Percentiles rank a stretch among this genome's conserved stretches.
phyloP scores from a whole-genome alignment of 2,113 vertebrate species.

The Percopsis transmontana region DNA sequence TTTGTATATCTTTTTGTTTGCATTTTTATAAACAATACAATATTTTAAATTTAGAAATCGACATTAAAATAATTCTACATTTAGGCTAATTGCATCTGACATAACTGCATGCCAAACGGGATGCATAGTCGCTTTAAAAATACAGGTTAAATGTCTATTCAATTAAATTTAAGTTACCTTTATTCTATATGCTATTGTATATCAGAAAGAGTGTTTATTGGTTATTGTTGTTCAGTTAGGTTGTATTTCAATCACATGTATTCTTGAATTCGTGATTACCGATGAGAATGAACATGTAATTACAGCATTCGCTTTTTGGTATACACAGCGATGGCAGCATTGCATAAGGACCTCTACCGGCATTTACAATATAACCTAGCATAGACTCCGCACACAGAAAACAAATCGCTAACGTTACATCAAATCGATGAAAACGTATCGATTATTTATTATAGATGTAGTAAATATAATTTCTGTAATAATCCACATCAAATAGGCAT shows the following conservation, averaged over 20 bases:
- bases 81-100: neutral
- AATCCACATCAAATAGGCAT: neutral
- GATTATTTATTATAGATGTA: neutral
- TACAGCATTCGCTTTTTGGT: too few relatives aligned
- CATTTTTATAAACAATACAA: neutral
- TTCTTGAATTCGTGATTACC: too few relatives aligned
- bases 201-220: too few relatives aligned
- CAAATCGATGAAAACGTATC: neutral
- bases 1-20: neutral
- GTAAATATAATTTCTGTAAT: neutral
- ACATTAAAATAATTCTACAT: too few relatives aligned
- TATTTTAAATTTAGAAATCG: neutral
- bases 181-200: neutral
- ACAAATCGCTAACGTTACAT: too few relatives aligned
- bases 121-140: neutral
- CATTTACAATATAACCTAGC: slow-evolving; percentile 33
- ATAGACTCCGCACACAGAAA: neutral
- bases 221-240: neutral
- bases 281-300: too few relatives aligned
- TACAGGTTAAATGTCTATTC: neutral
- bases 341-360: slow-evolving; percentile 27
- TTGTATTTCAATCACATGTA: too few relatives aligned
- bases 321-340: neutral
- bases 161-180: neutral
- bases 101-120: neutral